Evolutionary conservation across 2,113 vertebrate species (phyloP).

Genomic region (Psittacara wagleri): DNA sequence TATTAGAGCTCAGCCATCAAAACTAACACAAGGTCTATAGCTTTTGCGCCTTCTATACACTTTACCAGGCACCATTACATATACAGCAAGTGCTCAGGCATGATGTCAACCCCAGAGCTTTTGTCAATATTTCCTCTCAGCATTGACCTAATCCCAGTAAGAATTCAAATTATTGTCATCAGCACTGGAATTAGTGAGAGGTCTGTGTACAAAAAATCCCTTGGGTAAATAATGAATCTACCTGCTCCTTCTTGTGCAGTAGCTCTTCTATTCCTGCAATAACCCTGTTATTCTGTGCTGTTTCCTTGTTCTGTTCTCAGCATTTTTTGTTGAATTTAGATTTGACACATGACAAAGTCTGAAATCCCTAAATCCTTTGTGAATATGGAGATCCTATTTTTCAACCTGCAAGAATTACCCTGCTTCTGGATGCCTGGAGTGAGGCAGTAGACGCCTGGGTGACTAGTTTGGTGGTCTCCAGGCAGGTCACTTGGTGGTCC

Average conservation of each 20-base stretch:
- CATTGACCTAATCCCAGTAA: neutral
- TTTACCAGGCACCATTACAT: neutral
- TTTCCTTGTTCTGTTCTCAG: neutral
- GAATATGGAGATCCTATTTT: neutral
- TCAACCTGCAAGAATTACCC: neutral
- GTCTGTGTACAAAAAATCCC: neutral
- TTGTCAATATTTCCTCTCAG: neutral
- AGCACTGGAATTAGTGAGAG: neutral
- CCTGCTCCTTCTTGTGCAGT: neutral
- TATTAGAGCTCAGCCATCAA: neutral
- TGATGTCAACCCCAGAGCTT: neutral
- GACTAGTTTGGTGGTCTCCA: neutral
- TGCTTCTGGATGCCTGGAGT: rapidly evolving
- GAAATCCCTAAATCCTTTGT: neutral
- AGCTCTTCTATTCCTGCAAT: neutral
- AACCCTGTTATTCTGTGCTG: too few species aligned
- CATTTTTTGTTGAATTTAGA: neutral
- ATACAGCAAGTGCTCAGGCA: too few species aligned
- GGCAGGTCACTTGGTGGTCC: neutral
- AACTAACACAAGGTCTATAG: neutral
- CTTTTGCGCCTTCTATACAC: neutral
- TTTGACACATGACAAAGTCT: neutral
- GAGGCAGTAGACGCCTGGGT: neutral
- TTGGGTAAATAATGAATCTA: neutral
- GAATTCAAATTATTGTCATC: neutral